Percentiles rank a stretch among this genome's conserved stretches.
phyloP scores from a whole-genome alignment of 2,113 vertebrate genomes.

The Octodon degus region DNA sequence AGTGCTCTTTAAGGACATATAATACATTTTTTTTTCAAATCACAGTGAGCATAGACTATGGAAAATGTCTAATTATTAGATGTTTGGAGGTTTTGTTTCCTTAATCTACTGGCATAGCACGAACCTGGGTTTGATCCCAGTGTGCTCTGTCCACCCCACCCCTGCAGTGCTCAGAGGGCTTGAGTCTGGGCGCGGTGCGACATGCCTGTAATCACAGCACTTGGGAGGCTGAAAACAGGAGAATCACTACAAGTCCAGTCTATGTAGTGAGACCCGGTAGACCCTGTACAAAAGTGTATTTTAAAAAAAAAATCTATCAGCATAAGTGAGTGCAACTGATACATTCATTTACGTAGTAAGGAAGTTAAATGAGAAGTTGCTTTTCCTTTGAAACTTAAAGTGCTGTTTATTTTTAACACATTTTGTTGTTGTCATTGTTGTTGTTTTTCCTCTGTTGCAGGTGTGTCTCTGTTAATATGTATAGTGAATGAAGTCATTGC shows the following conservation, averaged over 20 bases:
- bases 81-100: conserved; percentile 83
- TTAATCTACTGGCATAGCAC: conserved; percentile 76
- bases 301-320: conserved; percentile 62
- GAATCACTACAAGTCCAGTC: no score
- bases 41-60: conserved; percentile 77
- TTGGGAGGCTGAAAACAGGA: no score
- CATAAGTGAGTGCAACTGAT: conserved; percentile 71
- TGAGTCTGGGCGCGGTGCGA: no score
- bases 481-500: background rate
- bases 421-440: conserved; percentile 1
- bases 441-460: background rate
- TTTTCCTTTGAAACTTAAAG: conserved; percentile 30
- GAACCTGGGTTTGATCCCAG: no score
- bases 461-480: background rate
- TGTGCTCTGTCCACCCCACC: no score
- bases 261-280: no score
- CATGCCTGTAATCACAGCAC: no score
- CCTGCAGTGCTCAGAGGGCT: no score
- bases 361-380: conserved; percentile 63
- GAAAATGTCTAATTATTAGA: conserved; percentile 83
- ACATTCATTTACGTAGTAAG: conserved; percentile 74
- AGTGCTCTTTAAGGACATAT: background rate
- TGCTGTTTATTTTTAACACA: conserved; percentile 58
- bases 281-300: no score
- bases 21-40: conserved; percentile 77